phyloP scores from a whole-genome alignment of 2,888 invertebrate species.

The Scaptomyza polygonia region DNA sequence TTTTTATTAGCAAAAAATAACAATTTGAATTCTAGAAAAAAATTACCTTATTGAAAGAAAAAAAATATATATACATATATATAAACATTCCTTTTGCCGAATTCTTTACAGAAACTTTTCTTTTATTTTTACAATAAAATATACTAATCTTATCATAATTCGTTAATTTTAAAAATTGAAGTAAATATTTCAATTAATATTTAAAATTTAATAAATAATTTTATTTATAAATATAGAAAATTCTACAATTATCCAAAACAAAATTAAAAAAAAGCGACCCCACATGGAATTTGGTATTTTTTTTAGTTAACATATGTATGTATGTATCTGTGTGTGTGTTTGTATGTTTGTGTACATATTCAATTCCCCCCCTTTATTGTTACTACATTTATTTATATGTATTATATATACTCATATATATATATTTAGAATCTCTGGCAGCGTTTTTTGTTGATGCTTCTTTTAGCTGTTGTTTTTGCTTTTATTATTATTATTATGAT shows the following conservation, averaged over 20 bases:
- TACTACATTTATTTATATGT: constrained; percentile 39
- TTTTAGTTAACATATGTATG: too few relatives aligned
- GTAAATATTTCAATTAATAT: constrained; percentile 84
- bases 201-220: constrained; percentile 84
- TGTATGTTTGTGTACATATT: not conserved
- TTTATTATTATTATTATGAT: constrained; percentile 32
- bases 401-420: constrained; percentile 35
- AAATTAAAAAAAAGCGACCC: constrained; percentile 39
- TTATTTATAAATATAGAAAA: constrained; percentile 84
- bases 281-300: constrained; percentile 39
- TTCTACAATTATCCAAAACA: constrained; percentile 49
- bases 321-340: too few relatives aligned
- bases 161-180: constrained; percentile 83
- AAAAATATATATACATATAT: too few relatives aligned
- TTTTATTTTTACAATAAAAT: constrained; percentile 76
- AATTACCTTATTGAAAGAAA: too few relatives aligned
- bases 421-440: constrained; percentile 49
- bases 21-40: too few relatives aligned
- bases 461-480: constrained; percentile 29
- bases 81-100: too few relatives aligned
- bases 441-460: constrained; percentile 7
- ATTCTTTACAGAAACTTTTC: too few relatives aligned
- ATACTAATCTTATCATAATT: constrained; percentile 88
- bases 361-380: constrained; percentile 18
- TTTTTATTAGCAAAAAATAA: too few relatives aligned